phyloP scores from a whole-genome alignment of 2,888 invertebrate genomes.

The Dryocosmus kuriphilus region DNA sequence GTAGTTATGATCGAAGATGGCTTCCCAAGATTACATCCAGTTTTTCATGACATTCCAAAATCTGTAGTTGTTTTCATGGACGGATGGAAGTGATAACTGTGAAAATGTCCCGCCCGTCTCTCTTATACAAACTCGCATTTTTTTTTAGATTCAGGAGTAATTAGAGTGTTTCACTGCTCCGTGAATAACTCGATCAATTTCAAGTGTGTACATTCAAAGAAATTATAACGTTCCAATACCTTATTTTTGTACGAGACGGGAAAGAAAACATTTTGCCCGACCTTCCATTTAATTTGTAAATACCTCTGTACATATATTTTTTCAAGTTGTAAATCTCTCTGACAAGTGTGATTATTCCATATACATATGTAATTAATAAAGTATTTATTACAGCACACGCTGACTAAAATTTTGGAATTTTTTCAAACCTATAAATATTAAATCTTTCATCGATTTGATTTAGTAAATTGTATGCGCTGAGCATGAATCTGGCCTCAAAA shows the following conservation, averaged over 20 bases:
- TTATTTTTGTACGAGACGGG: conserved; percentile 65
- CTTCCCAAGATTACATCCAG: not conserved
- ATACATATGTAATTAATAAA: conserved; percentile 65
- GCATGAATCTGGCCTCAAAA: too few species aligned
- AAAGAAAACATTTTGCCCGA: conserved; percentile 45
- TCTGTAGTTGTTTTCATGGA: not conserved
- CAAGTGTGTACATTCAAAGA: conserved; percentile 17
- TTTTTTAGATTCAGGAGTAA: conserved; percentile 4
- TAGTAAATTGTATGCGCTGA: too few species aligned
- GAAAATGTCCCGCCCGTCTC: not conserved
- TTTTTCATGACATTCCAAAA: conserved; percentile 31
- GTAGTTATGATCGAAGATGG: not conserved
- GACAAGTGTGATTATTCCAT: conserved; percentile 62
- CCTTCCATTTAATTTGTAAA: conserved; percentile 66
- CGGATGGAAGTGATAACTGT: not conserved
- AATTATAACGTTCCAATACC: conserved; percentile 34
- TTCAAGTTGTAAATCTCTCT: conserved; percentile 60
- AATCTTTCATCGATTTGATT: too few species aligned
- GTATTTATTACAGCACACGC: conserved; percentile 61
- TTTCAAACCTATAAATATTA: too few species aligned
- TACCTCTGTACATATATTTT: conserved; percentile 69
- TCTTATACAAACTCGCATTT: conserved; percentile 1
- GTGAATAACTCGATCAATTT: conserved; percentile 18
- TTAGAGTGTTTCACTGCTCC: conserved; percentile 11
- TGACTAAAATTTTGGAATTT: not conserved